Conservation (phyloP, 2,113 vertebrate genomes). For the Python bivittatus region DNA sequence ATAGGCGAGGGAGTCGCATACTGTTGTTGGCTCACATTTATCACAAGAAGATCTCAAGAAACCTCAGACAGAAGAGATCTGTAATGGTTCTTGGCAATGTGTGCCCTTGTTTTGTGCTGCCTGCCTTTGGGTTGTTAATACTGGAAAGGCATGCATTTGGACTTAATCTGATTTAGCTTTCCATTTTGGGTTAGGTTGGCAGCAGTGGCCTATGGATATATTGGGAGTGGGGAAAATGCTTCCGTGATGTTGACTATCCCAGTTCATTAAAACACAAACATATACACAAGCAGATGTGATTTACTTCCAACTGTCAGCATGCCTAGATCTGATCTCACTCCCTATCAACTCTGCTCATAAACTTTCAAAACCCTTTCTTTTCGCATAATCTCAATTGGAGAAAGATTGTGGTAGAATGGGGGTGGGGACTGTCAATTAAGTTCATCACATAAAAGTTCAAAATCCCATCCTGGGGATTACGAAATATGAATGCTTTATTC, state of each 20-base stretch:
- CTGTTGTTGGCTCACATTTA: not conserved
- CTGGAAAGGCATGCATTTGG: not conserved
- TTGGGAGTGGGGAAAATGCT: not conserved
- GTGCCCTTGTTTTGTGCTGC: not conserved
- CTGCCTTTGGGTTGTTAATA: not conserved
- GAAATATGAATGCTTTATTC: not conserved
- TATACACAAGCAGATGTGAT: not conserved
- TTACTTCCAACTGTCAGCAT: not conserved
- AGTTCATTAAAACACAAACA: not conserved
- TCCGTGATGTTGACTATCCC: not conserved
- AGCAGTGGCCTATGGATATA: not conserved
- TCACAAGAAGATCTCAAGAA: not conserved
- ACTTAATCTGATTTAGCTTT: not conserved
- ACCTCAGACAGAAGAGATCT: not conserved
- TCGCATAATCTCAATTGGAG: not conserved
- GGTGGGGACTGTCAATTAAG: not conserved
- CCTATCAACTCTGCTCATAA: not conserved
- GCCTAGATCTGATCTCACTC: not conserved
- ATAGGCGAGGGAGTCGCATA: not conserved
- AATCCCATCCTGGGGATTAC: not conserved
- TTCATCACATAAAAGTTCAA: not conserved
- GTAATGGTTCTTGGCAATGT: not conserved
- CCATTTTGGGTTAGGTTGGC: not conserved
- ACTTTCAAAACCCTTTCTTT: not conserved
- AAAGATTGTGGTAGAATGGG: not conserved